Conservation (phyloP, 2,113 vertebrate species). For the Paramisgurnus dabryanus region DNA sequence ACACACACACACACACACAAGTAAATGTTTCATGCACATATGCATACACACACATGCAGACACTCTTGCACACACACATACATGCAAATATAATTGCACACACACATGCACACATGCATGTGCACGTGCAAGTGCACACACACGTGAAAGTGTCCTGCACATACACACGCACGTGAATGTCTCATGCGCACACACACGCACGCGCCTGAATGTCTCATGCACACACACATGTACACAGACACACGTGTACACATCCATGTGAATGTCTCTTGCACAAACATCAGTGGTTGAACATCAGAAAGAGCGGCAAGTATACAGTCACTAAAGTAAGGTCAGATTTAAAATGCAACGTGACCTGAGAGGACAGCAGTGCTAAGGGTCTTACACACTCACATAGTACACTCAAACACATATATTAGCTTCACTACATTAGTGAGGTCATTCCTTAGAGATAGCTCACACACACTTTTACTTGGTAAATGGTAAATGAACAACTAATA, state of each 20-base stretch:
- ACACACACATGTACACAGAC: background rate
- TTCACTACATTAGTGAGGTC: too few relatives aligned
- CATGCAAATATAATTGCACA: too few relatives aligned
- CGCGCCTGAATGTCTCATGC: too few relatives aligned
- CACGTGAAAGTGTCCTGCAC: too few relatives aligned
- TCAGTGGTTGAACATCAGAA: conserved; percentile 54
- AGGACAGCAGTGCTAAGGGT: conserved; percentile 2
- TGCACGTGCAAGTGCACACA: too few relatives aligned
- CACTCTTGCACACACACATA: conserved; percentile 17
- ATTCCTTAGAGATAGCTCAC: background rate
- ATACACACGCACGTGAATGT: too few relatives aligned
- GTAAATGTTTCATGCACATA: too few relatives aligned
- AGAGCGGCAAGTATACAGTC: conserved; percentile 37
- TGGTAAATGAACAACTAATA: too few relatives aligned
- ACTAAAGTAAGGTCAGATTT: conserved; percentile 59
- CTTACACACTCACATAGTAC: conserved; percentile 22
- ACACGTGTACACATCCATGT: conserved; percentile 22
- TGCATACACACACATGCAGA: background rate
- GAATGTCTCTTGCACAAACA: conserved; percentile 31
- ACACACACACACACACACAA: too few relatives aligned
- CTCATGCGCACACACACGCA: too few relatives aligned
- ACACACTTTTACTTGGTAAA: conserved; percentile 33
- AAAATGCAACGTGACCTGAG: conserved; percentile 62
- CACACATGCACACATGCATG: too few relatives aligned
- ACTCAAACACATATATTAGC: too few relatives aligned